Evolutionary conservation across 64 coral and sea anemone genomes (phyloP), one percentile per base, ranked within the genome.

Genomic region (Orbicella faveolata): DNA sequence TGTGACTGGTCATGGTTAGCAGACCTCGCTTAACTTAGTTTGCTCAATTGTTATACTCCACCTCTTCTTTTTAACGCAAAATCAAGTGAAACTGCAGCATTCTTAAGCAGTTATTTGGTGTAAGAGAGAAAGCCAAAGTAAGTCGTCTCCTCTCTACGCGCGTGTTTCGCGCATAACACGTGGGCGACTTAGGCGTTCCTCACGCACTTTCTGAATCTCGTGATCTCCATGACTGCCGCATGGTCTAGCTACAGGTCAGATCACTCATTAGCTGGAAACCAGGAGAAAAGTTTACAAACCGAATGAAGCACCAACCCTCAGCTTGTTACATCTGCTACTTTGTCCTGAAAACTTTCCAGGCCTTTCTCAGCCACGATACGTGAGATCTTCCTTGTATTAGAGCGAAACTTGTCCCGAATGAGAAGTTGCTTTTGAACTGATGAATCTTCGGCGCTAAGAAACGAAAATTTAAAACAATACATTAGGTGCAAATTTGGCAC

Each of bases 361-460:
- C 82, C 65, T 72, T 72, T 84, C 18, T 96, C 94, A 16, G 65
- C 80, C n/a, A 93, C 33, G 16, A 94, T 90, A 67, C 80, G 63
- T 41, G 95, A 96, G n/a, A 90, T 57, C 33, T 87, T 86, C 19
- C 91, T 81, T 20, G 88, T 80, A 23, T 90, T 63, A 20, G 55
- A 44, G 55, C 91, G 88, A n/a, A 96, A 81, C 81, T 93, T 96
- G n/a, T 90, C 88, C 18, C 90, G 87, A 23, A 96, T 62, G 6
- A 82, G 66, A 41, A 80, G 83, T 77, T 96, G 87, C 51, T 36
- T 90, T 62, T 93, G 92, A n/a, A 86, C 78, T 6, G 68, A 36
- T 7, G 91, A 90, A 57, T 93, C 88, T 93, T 96, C 95, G 19
- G 89, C 92, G 36, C 95, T 96, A 70, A 30, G 88, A 92, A 61